Evolutionary conservation across 2,113 vertebrate genomes (phyloP), one percentile per base, ranked within the genome.

Genomic region (Haemorhous mexicanus): DNA sequence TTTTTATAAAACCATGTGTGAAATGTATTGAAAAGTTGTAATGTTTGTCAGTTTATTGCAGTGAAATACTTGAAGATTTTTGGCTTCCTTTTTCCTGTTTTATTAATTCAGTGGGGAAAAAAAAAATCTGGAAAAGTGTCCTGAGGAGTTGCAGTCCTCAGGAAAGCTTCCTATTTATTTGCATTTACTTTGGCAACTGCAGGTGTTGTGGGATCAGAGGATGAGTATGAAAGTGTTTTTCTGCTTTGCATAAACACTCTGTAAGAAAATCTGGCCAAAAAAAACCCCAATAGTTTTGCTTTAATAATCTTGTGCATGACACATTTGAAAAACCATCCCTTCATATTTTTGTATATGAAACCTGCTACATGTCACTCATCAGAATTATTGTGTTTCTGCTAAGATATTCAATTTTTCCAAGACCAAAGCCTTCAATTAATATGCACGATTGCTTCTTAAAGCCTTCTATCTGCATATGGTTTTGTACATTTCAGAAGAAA

Each of bases 121-220:
- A 13, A 26, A 13, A 26, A 87, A 9, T 84, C 69, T 97, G 68
- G 79, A 96, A 66, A 97, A 95, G 28, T n/a, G 88, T 66, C 95
- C 96, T 56, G 93, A 89, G 56, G 95, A 96, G 35, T 55, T 98
- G 21, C 44, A 79, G 14, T 4, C 35, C 19, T 82, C 96, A 58
- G 88, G 84, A 21, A 97, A 97, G 56, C n/a, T 98, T 37, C 95
- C 37, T 35, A 52, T 39, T 7, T 97, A 26, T 97, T 98, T 95
- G 84, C 96, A 12, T 98, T 98, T 85, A 96, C 91, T 23, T 97
- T 95, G 96, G 97, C 97, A 32, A 47, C 96, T 83, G 95, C 97
- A 75, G 97, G 96, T 62, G 63, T 88, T 94, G 87, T 95, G 59
- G 96, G 58, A 30, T 94, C 90, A 58, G 78, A 98, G 21, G 85